These are phyloP conservation scores for Hycleus cichorii DNA, from an alignment of 1,140 invertebrate genomes.

Conservation along the genomic window DNA sequence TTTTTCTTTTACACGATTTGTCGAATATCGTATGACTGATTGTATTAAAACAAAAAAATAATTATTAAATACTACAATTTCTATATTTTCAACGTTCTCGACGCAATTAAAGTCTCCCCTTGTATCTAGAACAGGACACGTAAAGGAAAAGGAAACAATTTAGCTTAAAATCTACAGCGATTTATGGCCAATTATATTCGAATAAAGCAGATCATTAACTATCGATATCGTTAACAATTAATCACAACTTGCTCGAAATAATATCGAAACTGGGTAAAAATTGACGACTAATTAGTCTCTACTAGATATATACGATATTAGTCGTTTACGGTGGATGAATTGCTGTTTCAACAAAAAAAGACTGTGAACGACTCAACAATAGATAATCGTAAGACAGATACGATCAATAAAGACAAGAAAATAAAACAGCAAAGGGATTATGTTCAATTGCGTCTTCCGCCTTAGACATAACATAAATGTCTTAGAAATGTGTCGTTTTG, in stretches of 20 bases:
- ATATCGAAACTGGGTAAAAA: not conserved
- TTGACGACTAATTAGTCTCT: no score
- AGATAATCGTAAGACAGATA: slow-evolving; percentile 4
- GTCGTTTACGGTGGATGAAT: no score
- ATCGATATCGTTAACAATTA: not conserved
- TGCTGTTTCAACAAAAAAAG: not conserved
- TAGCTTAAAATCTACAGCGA: slow-evolving; percentile 13
- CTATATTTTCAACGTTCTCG: not conserved
- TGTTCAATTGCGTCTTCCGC: slow-evolving; percentile 13
- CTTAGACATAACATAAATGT: slow-evolving; percentile 16
- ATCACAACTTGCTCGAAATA: not conserved
- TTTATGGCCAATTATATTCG: slow-evolving; percentile 13
- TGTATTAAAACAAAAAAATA: no score
- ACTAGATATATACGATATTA: no score
- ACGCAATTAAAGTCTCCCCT: slow-evolving; percentile 10
- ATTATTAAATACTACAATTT: slow-evolving; percentile 1
- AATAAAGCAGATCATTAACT: slow-evolving; percentile 13
- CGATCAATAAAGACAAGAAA: slow-evolving; percentile 13
- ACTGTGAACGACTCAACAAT: slow-evolving; percentile 2
- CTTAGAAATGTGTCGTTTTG: slow-evolving; percentile 13
- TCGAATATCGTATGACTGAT: no score
- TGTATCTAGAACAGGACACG: slow-evolving; percentile 5
- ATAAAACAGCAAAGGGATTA: slow-evolving; percentile 14
- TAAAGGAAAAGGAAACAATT: slow-evolving; percentile 17
- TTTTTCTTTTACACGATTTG: no score